Conservation (phyloP, 1,140 invertebrate species). For the Steinernema khuongi region DNA sequence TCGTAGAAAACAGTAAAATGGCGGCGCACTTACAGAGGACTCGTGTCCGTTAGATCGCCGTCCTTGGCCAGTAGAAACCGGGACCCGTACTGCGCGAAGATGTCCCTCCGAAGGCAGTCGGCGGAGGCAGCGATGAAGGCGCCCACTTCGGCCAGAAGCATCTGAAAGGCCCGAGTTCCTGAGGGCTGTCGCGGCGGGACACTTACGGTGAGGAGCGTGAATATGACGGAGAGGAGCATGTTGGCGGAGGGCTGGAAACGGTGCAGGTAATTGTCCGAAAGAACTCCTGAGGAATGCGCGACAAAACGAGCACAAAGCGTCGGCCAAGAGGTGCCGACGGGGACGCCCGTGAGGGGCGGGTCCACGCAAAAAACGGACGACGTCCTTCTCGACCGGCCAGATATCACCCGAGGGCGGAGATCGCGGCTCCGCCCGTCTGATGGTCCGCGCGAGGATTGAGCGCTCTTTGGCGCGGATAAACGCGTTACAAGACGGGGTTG, state of each 20-base stretch:
- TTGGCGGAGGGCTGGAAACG: not conserved
- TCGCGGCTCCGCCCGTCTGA: too few species aligned
- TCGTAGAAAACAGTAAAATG: too few species aligned
- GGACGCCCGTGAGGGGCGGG: too few species aligned
- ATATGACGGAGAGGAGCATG: constrained; percentile 10
- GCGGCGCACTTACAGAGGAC: constrained; percentile 4
- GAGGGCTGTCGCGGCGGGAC: not conserved
- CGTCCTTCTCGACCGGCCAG: too few species aligned
- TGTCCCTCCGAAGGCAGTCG: constrained; percentile 1
- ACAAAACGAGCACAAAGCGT: not conserved
- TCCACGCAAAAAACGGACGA: too few species aligned
- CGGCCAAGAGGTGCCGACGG: not conserved
- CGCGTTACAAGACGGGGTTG: too few species aligned
- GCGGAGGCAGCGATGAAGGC: not conserved
- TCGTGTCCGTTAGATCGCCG: not conserved
- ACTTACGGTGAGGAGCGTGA: constrained; percentile 4
- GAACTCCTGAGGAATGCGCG: not conserved
- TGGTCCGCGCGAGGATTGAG: too few species aligned
- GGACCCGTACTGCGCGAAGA: constrained; percentile 4
- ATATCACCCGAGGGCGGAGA: too few species aligned
- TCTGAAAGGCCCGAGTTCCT: not conserved
- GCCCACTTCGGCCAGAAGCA: not conserved
- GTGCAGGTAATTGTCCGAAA: not conserved
- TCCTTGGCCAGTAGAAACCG: constrained; percentile 5
- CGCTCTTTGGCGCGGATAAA: too few species aligned